Evolutionary conservation across 1,140 invertebrate species (phyloP).

Genomic region (Drosophila cardini): DNA sequence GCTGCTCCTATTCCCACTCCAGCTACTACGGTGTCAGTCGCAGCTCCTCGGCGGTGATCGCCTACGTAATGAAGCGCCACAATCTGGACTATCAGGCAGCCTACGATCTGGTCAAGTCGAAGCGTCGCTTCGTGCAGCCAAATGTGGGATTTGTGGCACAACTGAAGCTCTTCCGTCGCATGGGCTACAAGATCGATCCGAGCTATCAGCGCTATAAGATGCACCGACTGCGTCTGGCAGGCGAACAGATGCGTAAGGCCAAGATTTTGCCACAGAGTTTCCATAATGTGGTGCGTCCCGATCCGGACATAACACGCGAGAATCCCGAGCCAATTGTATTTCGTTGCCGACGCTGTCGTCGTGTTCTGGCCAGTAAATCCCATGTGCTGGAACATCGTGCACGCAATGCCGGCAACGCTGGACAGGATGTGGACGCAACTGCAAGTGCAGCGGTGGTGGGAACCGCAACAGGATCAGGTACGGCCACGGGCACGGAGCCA

Average conservation of each 20-base stretch:
- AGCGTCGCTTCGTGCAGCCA: slow-evolving; percentile 88
- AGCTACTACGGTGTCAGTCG: slow-evolving; percentile 93
- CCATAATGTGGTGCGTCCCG: slow-evolving; percentile 90
- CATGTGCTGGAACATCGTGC: slow-evolving; percentile 90
- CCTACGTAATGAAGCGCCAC: slow-evolving; percentile 94
- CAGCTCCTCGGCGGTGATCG: slow-evolving; percentile 92
- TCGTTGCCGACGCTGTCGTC: slow-evolving; percentile 91
- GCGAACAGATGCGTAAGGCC: slow-evolving; percentile 92
- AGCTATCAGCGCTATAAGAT: slow-evolving; percentile 90
- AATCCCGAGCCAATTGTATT: slow-evolving; percentile 93
- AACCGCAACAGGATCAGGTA: slow-evolving; percentile 23
- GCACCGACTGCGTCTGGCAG: slow-evolving; percentile 90
- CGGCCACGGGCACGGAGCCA: slow-evolving; percentile 47
- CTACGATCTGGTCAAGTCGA: slow-evolving; percentile 88
- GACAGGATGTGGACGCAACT: background rate
- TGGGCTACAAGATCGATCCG: slow-evolving; percentile 90
- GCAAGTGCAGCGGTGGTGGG: background rate
- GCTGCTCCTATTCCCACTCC: background rate
- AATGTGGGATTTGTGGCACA: slow-evolving; percentile 92
- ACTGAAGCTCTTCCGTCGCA: slow-evolving; percentile 90
- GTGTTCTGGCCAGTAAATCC: slow-evolving; percentile 91
- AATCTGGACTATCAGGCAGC: slow-evolving; percentile 89
- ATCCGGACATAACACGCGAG: slow-evolving; percentile 90
- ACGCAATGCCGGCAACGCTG: slow-evolving; percentile 47
- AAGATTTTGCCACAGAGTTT: slow-evolving; percentile 93